These are phyloP conservation scores for Melieria omissa DNA, from an alignment of 2,888 invertebrate species.

Conservation along the genomic window DNA sequence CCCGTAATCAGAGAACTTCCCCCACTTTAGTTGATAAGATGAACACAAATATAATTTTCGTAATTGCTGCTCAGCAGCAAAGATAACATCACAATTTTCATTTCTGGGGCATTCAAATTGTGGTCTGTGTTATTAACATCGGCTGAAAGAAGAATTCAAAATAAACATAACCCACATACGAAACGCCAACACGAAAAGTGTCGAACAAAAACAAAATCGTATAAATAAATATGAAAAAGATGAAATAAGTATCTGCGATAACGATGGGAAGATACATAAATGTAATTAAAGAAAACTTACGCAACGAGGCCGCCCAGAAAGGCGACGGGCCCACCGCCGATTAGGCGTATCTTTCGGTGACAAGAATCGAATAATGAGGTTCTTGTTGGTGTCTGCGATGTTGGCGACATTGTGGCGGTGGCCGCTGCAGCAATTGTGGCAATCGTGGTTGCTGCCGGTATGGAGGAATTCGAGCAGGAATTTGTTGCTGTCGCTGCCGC, in stretches of 20 bases:
- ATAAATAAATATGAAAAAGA: not conserved
- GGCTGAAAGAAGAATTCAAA: too few relatives aligned
- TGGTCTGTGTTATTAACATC: too few relatives aligned
- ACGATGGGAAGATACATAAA: not conserved
- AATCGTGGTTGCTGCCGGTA: constrained; percentile 34
- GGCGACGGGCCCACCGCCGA: constrained; percentile 75
- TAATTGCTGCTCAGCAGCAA: too few relatives aligned
- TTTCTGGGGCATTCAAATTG: too few relatives aligned
- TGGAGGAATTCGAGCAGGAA: constrained; percentile 40
- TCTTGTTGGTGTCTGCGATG: constrained; percentile 68
- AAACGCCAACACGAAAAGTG: not conserved
- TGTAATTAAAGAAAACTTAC: constrained; percentile 69
- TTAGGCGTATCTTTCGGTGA: constrained; percentile 78
- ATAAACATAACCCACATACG: too few relatives aligned
- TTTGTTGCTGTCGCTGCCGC: constrained; percentile 31
- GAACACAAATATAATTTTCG: too few relatives aligned
- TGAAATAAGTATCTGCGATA: too few relatives aligned
- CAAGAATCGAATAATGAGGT: constrained; percentile 78
- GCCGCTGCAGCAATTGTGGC: constrained; percentile 35
- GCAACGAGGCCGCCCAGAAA: constrained; percentile 78
- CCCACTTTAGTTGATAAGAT: too few relatives aligned
- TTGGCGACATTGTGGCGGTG: constrained; percentile 56
- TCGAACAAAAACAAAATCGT: not conserved
- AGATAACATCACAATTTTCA: too few relatives aligned
- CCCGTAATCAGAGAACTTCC: too few relatives aligned